phyloP scores from a whole-genome alignment of 1,140 invertebrate species.

The Chymomyza costata region DNA sequence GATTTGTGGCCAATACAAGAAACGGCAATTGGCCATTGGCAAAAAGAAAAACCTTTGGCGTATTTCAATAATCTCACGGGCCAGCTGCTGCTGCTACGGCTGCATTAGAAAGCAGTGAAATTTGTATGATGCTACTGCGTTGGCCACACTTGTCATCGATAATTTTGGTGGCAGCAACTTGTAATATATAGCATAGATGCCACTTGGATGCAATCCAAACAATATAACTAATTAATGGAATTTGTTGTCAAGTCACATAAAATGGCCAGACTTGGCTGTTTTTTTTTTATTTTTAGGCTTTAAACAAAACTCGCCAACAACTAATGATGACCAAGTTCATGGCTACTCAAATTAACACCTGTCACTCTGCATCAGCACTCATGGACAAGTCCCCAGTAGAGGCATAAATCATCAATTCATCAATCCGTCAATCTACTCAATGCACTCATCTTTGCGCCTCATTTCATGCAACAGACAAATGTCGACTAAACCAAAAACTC shows the following conservation, averaged over 20 bases:
- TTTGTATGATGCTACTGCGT: conserved; percentile 27
- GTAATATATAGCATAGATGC: conserved; percentile 39
- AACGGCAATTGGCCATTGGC: conserved; percentile 13
- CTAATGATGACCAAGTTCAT: no score
- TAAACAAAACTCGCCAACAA: no score
- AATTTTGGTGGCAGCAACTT: conserved; percentile 48
- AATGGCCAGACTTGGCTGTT: conserved; percentile 2
- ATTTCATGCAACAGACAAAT: no score
- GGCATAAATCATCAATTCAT: no score
- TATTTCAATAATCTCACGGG: conserved; percentile 60
- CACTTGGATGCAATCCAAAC: not conserved
- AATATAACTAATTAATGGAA: not conserved
- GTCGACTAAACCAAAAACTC: no score
- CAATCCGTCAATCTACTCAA: no score
- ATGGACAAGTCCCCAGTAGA: no score
- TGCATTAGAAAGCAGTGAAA: conserved; percentile 70
- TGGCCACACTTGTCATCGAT: conserved; percentile 20
- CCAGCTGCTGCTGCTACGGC: conserved; percentile 4
- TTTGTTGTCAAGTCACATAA: not conserved
- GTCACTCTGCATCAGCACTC: no score
- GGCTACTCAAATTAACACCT: no score
- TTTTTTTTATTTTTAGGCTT: no score
- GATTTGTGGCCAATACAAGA: conserved; percentile 53
- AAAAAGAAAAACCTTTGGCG: conserved; percentile 59
- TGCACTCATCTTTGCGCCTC: no score